Conservation (phyloP, 2,888 invertebrate genomes). For the Drosophila sordidula region DNA sequence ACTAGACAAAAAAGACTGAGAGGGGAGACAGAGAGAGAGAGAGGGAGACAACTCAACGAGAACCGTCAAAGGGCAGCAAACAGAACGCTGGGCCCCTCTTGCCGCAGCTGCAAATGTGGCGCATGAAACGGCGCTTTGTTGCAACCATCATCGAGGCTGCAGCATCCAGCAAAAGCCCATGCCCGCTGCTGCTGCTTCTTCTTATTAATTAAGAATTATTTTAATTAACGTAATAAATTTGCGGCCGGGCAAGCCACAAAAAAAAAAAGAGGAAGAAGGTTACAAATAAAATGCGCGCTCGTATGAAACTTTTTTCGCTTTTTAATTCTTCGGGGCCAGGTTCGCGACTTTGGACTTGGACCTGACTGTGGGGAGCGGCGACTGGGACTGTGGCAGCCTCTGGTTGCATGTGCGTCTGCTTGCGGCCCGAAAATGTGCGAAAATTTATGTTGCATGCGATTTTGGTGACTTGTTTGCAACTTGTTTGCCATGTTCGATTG, state of each 20-base stretch:
- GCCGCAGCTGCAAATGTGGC: slow-evolving; percentile 45
- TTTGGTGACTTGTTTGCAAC: slow-evolving; percentile 80
- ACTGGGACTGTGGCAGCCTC: slow-evolving; percentile 1
- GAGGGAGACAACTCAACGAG: slow-evolving; percentile 13
- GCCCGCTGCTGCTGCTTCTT: slow-evolving; percentile 48
- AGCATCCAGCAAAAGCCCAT: slow-evolving; percentile 23
- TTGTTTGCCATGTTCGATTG: slow-evolving; percentile 73
- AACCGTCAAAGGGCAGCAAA: slow-evolving; percentile 32
- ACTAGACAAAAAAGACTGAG: slow-evolving; percentile 57
- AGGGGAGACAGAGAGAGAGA: not conserved
- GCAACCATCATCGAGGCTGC: slow-evolving; percentile 36
- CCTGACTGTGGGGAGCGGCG: slow-evolving; percentile 3
- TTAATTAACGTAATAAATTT: slow-evolving; percentile 85
- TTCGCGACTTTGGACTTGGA: slow-evolving; percentile 35
- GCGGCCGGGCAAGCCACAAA: slow-evolving; percentile 47
- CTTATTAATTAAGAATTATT: slow-evolving; percentile 86
- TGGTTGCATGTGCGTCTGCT: slow-evolving; percentile 58
- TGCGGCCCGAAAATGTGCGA: slow-evolving; percentile 76
- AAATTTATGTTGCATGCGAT: slow-evolving; percentile 83
- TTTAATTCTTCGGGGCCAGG: slow-evolving; percentile 26
- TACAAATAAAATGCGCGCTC: slow-evolving; percentile 44
- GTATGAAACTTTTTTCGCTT: slow-evolving; percentile 18
- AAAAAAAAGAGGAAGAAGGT: not conserved
- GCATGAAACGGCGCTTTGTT: slow-evolving; percentile 41
- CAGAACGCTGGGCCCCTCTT: not conserved